These are phyloP conservation scores for Neosilurus mollespiculum DNA, from an alignment of 2,797 vertebrate species.

Conservation along the genomic window DNA sequence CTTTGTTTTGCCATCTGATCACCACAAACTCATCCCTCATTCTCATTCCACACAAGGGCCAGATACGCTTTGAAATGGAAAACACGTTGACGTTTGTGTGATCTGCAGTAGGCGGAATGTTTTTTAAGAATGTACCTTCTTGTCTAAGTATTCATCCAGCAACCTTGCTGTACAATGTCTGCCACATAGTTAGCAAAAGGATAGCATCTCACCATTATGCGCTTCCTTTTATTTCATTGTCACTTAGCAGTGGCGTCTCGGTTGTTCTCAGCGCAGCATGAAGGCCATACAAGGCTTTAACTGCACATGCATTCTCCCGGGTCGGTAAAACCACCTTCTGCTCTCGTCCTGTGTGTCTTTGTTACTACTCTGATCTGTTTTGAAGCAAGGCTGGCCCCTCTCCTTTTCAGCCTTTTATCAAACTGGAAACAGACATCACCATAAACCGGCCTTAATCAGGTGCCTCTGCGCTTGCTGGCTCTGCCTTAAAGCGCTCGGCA, in stretches of 20 bases:
- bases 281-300: conserved; percentile 25
- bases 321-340: conserved; percentile 26
- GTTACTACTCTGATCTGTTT: conserved; percentile 51
- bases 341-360: conserved; percentile 33
- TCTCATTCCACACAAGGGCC: conserved; percentile 7
- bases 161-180: not conserved
- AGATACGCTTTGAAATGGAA: conserved; percentile 54
- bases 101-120: conserved; percentile 30
- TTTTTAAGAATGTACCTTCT: not conserved
- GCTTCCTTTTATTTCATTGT: not conserved
- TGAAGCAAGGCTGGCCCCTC: conserved; percentile 54
- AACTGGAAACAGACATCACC: conserved; percentile 73
- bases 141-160: conserved; percentile 9
- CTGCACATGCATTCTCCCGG: not conserved
- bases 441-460: conserved; percentile 70
- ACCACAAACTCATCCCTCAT: conserved; percentile 19
- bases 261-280: not conserved
- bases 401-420: conserved; percentile 56
- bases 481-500: conserved; percentile 74
- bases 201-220: not conserved
- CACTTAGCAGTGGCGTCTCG: not conserved
- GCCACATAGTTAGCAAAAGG: not conserved
- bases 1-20: conserved; percentile 22
- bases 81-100: conserved; percentile 65
- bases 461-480: conserved; percentile 72